phyloP scores from a whole-genome alignment of 2,888 invertebrate genomes.

The Metacarcinus magister region DNA sequence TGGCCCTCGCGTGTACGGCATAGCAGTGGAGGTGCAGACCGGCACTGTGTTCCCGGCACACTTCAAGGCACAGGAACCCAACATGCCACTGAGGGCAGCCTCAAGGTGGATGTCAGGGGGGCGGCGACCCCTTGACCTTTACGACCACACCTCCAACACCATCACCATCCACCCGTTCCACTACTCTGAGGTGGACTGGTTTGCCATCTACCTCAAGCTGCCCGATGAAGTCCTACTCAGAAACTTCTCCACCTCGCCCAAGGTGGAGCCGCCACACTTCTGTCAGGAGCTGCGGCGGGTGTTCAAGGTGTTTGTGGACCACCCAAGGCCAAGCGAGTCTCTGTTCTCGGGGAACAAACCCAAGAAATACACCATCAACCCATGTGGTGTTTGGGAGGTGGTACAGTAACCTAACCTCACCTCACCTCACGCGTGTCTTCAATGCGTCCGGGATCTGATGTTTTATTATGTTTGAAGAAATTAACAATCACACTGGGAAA shows the following conservation, averaged over 20 bases:
- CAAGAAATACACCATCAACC: constrained; percentile 72
- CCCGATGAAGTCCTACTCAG: constrained; percentile 75
- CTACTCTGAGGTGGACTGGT: constrained; percentile 66
- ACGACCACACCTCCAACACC: constrained; percentile 70
- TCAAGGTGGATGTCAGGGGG: constrained; percentile 67
- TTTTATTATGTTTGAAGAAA: background rate
- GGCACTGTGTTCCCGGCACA: constrained; percentile 75
- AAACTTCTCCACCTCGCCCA: constrained; percentile 81
- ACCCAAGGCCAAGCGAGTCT: constrained; percentile 73
- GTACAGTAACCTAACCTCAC: background rate
- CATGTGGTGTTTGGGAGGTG: constrained; percentile 70
- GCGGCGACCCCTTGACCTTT: constrained; percentile 66
- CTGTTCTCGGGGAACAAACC: constrained; percentile 68
- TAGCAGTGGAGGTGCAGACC: constrained; percentile 70
- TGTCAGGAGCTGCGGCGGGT: constrained; percentile 70
- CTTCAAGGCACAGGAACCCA: constrained; percentile 77
- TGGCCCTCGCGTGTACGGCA: constrained; percentile 76
- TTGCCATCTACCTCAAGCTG: constrained; percentile 67
- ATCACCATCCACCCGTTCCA: constrained; percentile 79
- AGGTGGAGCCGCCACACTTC: constrained; percentile 81
- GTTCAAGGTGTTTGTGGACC: constrained; percentile 73
- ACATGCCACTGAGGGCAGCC: constrained; percentile 76
- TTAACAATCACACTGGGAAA: background rate
- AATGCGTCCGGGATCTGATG: too few species aligned
- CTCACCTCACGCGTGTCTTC: background rate